A percentile compares a stretch with the other conserved stretches of the same genome.
These are phyloP conservation scores for Virgularia gustaviana DNA, from an alignment of 92 coral and sea anemone species.

Conservation along the genomic window DNA sequence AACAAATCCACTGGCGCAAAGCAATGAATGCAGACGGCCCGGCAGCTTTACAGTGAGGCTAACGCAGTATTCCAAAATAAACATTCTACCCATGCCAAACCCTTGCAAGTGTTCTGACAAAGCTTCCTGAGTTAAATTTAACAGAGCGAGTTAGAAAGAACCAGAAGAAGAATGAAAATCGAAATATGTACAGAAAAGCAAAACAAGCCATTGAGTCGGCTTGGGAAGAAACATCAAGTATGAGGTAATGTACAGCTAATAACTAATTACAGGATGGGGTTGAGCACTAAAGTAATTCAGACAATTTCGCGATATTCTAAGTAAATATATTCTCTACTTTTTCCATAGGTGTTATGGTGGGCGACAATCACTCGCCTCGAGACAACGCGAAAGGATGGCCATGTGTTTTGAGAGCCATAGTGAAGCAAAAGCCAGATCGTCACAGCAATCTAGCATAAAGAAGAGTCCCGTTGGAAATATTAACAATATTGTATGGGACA, in stretches of 20 bases:
- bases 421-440: neutral
- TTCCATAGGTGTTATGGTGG: neutral
- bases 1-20: neutral
- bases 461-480: neutral
- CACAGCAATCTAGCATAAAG: no score
- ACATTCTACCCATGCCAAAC: neutral
- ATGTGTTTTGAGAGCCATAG: neutral
- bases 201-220: neutral
- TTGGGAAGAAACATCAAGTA: constrained; percentile 7
- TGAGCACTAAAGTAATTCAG: no score
- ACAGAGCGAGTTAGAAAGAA: no score
- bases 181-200: neutral
- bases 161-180: neutral
- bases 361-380: neutral
- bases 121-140: neutral
- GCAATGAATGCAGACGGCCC: neutral
- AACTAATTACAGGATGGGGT: no score
- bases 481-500: neutral
- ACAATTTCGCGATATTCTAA: no score
- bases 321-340: no score
- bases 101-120: neutral
- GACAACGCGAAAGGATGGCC: neutral
- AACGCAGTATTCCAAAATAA: neutral
- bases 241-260: neutral
- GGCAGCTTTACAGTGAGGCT: neutral